Evolutionary conservation across 2,113 vertebrate genomes (phyloP).

Genomic region (Ochotona curzoniae): DNA sequence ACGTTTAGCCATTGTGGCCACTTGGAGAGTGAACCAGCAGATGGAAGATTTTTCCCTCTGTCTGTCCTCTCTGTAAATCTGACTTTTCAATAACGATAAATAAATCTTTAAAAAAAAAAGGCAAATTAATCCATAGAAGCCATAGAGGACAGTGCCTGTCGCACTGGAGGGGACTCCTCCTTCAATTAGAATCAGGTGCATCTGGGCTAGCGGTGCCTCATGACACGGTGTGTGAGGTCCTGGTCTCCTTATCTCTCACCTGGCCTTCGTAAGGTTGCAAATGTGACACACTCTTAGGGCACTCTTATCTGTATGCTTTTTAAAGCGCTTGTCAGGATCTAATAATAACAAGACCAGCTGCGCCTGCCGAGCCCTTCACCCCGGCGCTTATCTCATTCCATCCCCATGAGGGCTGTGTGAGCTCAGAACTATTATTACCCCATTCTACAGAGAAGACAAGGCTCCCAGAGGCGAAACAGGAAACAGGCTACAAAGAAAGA

Average conservation of each 20-base stretch:
- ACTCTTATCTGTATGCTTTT: slow-evolving; percentile 58
- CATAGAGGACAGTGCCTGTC: not conserved
- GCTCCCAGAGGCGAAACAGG: slow-evolving; percentile 49
- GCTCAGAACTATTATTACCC: slow-evolving; percentile 78
- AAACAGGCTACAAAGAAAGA: slow-evolving; percentile 2
- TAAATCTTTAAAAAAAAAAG: too few species aligned
- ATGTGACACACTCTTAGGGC: not conserved
- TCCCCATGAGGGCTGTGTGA: slow-evolving; percentile 51
- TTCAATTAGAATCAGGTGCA: not conserved
- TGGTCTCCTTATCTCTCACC: slow-evolving; percentile 1
- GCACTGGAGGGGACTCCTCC: not conserved
- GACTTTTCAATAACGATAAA: too few species aligned
- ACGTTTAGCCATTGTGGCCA: too few species aligned
- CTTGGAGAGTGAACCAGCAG: too few species aligned
- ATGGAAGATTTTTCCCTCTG: too few species aligned
- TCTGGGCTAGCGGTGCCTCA: slow-evolving; percentile 19
- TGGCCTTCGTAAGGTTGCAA: slow-evolving; percentile 49
- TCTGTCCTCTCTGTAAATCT: too few species aligned
- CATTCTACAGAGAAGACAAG: slow-evolving; percentile 57
- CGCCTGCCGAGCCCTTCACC: not conserved
- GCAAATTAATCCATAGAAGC: too few species aligned
- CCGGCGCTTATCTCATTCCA: slow-evolving; percentile 46
- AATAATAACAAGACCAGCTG: slow-evolving; percentile 67
- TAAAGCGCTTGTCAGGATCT: slow-evolving; percentile 47
- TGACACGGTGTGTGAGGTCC: not conserved